A percentile compares a stretch with the other conserved stretches of the same genome.
Evolutionary conservation across 1,140 invertebrate species (phyloP).

Genomic region (Drosophila simulans): DNA sequence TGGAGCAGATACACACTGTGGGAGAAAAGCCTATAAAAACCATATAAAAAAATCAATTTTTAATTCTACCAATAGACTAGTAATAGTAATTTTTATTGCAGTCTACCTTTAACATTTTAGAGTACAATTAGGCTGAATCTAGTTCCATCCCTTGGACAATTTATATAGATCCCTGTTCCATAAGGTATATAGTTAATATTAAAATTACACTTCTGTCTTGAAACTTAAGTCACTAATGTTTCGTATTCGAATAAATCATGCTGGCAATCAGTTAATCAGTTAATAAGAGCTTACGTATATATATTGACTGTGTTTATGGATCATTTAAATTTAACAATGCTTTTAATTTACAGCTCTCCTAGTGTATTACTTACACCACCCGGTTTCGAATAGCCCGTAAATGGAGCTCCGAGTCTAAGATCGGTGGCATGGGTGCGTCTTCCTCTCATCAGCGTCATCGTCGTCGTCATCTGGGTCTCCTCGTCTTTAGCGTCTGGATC

Average conservation of each 20-base stretch:
- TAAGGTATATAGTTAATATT: no score
- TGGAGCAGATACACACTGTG: constrained; percentile 60
- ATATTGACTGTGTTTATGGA: neutral
- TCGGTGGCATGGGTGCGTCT: constrained; percentile 74
- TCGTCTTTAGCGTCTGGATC: constrained; percentile 14
- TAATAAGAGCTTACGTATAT: no score
- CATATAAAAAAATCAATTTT: neutral
- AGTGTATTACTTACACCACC: constrained; percentile 9
- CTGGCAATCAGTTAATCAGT: no score
- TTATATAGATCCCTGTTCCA: no score
- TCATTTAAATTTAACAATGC: neutral
- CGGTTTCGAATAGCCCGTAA: constrained; percentile 51
- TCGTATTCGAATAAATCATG: no score
- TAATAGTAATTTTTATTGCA: neutral
- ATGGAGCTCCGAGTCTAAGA: constrained; percentile 63
- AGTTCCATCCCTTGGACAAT: no score
- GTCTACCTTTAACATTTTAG: no score
- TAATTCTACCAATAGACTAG: neutral
- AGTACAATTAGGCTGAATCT: no score
- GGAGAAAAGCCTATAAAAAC: neutral
- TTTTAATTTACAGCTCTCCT: neutral
- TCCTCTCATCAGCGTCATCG: constrained; percentile 35
- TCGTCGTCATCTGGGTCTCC: constrained; percentile 16
- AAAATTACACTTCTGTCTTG: no score
- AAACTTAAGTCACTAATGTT: no score